phyloP scores from a whole-genome alignment of 1,140 invertebrate genomes.

The Drosophila jambulina region DNA sequence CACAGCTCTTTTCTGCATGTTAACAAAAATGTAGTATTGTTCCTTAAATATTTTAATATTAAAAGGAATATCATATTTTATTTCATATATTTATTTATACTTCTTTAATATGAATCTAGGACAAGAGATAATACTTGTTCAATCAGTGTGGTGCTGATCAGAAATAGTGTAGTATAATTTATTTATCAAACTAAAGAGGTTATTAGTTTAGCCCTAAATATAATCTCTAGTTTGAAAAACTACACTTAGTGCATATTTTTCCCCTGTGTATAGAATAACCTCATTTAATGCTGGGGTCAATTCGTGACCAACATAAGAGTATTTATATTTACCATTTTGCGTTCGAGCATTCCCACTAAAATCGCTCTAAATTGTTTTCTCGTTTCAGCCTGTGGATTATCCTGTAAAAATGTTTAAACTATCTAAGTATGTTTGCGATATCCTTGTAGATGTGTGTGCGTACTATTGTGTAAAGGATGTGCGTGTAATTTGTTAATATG shows the following conservation, averaged over 20 bases:
- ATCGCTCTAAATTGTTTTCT: constrained; percentile 43
- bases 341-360: constrained; percentile 24
- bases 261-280: constrained; percentile 15
- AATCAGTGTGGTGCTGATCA: not conserved
- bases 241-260: too few relatives aligned
- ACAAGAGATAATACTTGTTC: not conserved
- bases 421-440: constrained; percentile 40
- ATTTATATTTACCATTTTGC: constrained; percentile 26
- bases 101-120: not conserved
- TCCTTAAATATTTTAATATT: not conserved
- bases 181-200: not conserved
- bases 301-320: constrained; percentile 48
- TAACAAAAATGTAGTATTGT: not conserved
- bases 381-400: constrained; percentile 44
- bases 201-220: not conserved
- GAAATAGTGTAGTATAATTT: not conserved
- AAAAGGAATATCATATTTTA: not conserved
- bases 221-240: too few relatives aligned
- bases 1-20: not conserved
- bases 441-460: constrained; percentile 32
- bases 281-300: constrained; percentile 9
- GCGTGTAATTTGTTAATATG: constrained; percentile 63
- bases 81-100: not conserved
- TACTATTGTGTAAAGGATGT: constrained; percentile 44
- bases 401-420: constrained; percentile 58